phyloP scores from a whole-genome alignment of 2,113 vertebrate genomes.

The Caranx ignobilis region DNA sequence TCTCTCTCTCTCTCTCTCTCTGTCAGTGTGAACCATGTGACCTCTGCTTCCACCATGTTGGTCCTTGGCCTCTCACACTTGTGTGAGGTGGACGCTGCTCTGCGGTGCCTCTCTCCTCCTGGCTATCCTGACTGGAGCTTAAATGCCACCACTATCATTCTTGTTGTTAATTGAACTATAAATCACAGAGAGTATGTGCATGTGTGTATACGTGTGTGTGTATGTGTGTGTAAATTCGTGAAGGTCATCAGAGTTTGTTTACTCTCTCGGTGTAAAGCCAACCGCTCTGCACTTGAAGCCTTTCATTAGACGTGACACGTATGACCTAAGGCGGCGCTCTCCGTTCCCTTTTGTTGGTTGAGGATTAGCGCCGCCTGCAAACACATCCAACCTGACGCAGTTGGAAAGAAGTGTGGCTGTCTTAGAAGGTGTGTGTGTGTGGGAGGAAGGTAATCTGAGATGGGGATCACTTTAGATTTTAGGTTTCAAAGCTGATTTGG shows the following conservation, averaged over 20 bases:
- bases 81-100: constrained; percentile 5
- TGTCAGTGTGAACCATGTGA: constrained; percentile 37
- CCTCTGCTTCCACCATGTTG: constrained; percentile 21
- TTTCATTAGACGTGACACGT: constrained; percentile 67
- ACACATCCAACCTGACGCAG: constrained; percentile 1
- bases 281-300: constrained; percentile 21
- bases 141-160: constrained; percentile 67
- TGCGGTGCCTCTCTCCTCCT: background rate
- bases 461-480: constrained; percentile 56
- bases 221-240: constrained; percentile 31
- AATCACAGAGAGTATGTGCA: constrained; percentile 36
- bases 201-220: constrained; percentile 4
- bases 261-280: constrained; percentile 43
- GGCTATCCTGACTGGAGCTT: constrained; percentile 40
- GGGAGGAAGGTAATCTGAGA: constrained; percentile 23
- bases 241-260: constrained; percentile 73
- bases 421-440: constrained; percentile 18
- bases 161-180: constrained; percentile 72
- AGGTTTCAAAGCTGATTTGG: constrained; percentile 62
- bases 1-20: background rate
- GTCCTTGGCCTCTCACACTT: constrained; percentile 14
- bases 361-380: constrained; percentile 40
- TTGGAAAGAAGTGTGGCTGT: background rate
- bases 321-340: constrained; percentile 58
- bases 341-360: constrained; percentile 40